Evolutionary conservation across 2,888 invertebrate species (phyloP), one percentile per base, ranked within the genome.

Genomic region (Lepetodrilus schrolli): DNA sequence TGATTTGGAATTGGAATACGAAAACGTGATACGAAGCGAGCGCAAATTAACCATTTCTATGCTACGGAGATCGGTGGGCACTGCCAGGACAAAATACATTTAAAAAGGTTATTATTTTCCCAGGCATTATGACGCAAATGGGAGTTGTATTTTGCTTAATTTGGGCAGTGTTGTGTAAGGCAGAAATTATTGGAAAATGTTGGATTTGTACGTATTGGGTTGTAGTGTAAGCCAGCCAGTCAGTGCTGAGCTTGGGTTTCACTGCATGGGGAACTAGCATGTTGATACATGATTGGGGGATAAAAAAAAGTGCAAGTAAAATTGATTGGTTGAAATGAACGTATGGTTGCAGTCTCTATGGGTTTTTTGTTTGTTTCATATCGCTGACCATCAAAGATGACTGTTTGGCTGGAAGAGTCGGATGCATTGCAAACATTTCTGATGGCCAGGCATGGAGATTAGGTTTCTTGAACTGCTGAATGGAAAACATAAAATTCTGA

Each of bases 161-260:
- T n/a, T n/a, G n/a, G n/a, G 17, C 34, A 17, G 30, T 58, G 34
- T 58, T 58, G 58, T 58, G 7, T 58, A 30, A 58, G 30, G 34
- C 26, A 30, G 17, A 58, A 30, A 30, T 58, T 58, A 17, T 43
- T 13, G 13, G 43, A 43, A 43, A 43, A 17, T 43, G 26, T 58
- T 58, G 58, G 30, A 58, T 17, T 58, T 10, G 58, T 58, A 34
- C 34, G 17, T 58, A 58, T 58, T 58, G 58, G 34, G 58, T 58
- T 58, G 26, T 58, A 30, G 58, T 17, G 13, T 26, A 34, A 58
- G 34, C 58, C 17, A 34, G n/a, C n/a, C n/a, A n/a, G n/a, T n/a
- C n/a, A n/a, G n/a, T n/a, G n/a, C n/a, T n/a, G 58, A 58, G 58
- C 30, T 58, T 58, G 34, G 34, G 26, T 58, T 58, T 30, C 30